Evolutionary conservation across 2,113 vertebrate species (phyloP), one percentile per base, ranked within the genome.

Genomic region (Mustela lutreola): DNA sequence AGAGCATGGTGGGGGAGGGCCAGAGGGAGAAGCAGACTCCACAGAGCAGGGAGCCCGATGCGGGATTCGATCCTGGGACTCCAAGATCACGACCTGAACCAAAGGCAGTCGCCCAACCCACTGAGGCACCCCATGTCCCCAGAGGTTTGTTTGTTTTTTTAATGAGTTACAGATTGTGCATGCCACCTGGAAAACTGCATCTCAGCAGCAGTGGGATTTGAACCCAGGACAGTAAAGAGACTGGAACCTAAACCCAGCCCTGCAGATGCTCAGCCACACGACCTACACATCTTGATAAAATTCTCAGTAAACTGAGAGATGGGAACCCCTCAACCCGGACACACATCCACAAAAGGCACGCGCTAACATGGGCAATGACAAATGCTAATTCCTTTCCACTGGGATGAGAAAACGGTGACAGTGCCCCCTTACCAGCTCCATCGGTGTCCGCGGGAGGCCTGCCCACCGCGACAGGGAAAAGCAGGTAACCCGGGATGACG

Each of bases 181-280:
- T 1, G 7, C 3, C 1, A 15, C 1, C 18, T 62, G 26, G 2
- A 1, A 4, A 67, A 67, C 4, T 1, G 0, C 0, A 0, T 2
- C 1, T 0, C 98, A 98, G 98, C 98, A 98, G 98, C 98, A 98
- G 98, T 98, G 98, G 98, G 98, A 98, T 98, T 98, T 98, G 98
- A 98, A 98, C 98, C 98, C 98, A 98, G 98, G 98, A 4, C 31
- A 2, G 24, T 14, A 16, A 65, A 98, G 97, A 98, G 98, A 99
- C 92, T 98, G 98, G 98, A 98, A 97, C 98, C 98, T 98, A 98
- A 98, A 98, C 98, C 98, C 98, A 98, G 98, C 98, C 26, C 31
- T 33, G 62, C 31, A 33, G 63, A 33, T 1, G 63, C 28, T 14
- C 63, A 5, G 63, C 14, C 63, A 16, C 63, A 33, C 14, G 14